Conservation (phyloP, 2,888 invertebrate species). For the Clostera curtula region DNA sequence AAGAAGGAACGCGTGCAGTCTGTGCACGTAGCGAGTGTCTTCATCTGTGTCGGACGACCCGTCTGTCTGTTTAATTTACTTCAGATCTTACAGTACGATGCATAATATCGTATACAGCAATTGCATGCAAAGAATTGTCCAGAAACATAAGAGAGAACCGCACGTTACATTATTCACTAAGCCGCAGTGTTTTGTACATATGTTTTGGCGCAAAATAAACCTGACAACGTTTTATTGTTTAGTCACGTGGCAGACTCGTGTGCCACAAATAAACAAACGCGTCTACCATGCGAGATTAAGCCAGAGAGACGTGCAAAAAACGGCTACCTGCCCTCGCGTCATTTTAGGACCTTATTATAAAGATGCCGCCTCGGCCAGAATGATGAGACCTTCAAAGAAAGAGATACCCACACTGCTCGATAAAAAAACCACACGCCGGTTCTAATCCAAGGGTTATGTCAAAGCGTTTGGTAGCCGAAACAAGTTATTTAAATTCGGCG, state of each 20-base stretch:
- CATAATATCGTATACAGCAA: conserved; percentile 22
- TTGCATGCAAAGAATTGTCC: conserved; percentile 24
- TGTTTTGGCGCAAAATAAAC: too few relatives aligned
- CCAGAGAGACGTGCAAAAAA: conserved; percentile 56
- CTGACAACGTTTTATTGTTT: conserved; percentile 16
- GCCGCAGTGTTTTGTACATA: conserved; percentile 1
- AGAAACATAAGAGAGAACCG: conserved; percentile 8
- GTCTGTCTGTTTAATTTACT: conserved; percentile 8
- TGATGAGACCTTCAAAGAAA: conserved; percentile 34
- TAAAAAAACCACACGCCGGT: conserved; percentile 41
- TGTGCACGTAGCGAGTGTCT: conserved; percentile 36
- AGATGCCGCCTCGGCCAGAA: conserved; percentile 36
- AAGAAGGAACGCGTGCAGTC: conserved; percentile 30
- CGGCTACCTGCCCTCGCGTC: conserved; percentile 56
- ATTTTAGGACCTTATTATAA: conserved; percentile 40
- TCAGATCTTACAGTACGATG: conserved; percentile 13
- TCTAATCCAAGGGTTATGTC: conserved; percentile 51
- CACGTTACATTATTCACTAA: too few relatives aligned
- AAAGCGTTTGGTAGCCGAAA: conserved; percentile 58
- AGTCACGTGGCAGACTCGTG: conserved; percentile 43
- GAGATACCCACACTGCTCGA: conserved; percentile 34
- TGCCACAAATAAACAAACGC: conserved; percentile 45
- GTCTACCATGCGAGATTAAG: conserved; percentile 43
- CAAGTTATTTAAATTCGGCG: conserved; percentile 66
- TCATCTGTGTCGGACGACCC: conserved; percentile 29